Conservation (phyloP, 2,113 vertebrate genomes). For the Cariama cristata region DNA sequence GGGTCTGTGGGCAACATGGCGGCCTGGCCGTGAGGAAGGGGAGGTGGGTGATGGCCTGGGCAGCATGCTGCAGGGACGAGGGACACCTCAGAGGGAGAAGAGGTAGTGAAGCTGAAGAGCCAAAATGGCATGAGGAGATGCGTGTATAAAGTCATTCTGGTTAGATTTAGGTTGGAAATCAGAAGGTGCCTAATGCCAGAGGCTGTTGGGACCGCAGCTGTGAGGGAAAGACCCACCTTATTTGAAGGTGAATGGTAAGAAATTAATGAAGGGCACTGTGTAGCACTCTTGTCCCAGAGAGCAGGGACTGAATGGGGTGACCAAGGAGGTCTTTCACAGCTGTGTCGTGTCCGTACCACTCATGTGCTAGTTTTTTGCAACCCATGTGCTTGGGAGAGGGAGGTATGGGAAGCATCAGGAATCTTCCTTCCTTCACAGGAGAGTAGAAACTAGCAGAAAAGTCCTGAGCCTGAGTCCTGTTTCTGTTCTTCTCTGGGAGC, state of each 20-base stretch:
- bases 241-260: not conserved
- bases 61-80: rapidly evolving
- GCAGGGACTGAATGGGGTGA: not conserved
- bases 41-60: rapidly evolving
- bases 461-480: not conserved
- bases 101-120: too few relatives aligned
- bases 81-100: rapidly evolving
- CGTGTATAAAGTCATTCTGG: rapidly evolving
- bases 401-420: not conserved
- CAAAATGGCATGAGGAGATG: rapidly evolving
- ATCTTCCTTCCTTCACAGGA: not conserved
- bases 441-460: not conserved
- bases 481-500: not conserved
- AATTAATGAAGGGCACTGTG: not conserved
- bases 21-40: not conserved
- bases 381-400: not conserved
- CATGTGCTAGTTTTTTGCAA: not conserved
- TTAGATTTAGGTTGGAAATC: not conserved
- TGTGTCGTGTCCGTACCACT: rapidly evolving
- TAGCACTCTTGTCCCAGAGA: not conserved
- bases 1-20: not conserved
- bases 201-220: not conserved
- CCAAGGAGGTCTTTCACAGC: not conserved
- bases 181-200: not conserved
- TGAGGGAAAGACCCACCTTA: not conserved